Evolutionary conservation across 2,888 invertebrate species (phyloP).

Genomic region (Gryllus longicercus): DNA sequence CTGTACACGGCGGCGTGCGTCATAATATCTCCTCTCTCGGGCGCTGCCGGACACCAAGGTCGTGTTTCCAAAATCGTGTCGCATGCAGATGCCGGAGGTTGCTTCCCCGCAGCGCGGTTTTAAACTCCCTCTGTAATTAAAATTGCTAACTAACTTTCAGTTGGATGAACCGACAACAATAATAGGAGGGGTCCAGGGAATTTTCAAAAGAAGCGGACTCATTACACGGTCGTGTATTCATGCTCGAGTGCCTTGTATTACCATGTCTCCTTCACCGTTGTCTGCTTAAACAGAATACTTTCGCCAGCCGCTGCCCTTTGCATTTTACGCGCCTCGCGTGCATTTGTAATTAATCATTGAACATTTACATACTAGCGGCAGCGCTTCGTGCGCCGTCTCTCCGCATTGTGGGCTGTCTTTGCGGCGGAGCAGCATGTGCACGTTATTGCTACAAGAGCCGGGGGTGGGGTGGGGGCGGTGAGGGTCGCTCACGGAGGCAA

Average conservation of each 20-base stretch:
- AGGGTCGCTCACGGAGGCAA: too few species aligned
- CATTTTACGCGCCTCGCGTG: not conserved
- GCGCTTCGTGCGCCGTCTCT: too few species aligned
- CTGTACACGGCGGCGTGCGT: too few species aligned
- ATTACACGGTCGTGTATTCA: not conserved
- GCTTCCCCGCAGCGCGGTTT: not conserved
- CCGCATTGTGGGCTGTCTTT: too few species aligned
- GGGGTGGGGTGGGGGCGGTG: too few species aligned
- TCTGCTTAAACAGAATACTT: constrained; percentile 10
- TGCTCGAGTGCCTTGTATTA: not conserved
- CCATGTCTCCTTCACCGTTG: not conserved
- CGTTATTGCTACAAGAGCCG: too few species aligned
- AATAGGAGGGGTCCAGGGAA: not conserved
- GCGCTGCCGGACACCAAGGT: too few species aligned
- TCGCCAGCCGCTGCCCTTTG: not conserved
- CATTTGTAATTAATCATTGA: not conserved
- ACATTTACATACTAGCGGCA: too few species aligned
- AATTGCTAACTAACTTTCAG: constrained; percentile 10
- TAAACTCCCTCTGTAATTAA: constrained; percentile 6
- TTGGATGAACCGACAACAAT: constrained; percentile 4
- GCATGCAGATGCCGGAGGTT: not conserved
- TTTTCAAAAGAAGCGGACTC: constrained; percentile 1
- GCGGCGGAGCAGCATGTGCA: too few species aligned
- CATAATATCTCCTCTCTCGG: too few species aligned
- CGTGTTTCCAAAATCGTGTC: too few species aligned